phyloP scores from a whole-genome alignment of 2,797 vertebrate genomes.

The Coendou prehensilis region DNA sequence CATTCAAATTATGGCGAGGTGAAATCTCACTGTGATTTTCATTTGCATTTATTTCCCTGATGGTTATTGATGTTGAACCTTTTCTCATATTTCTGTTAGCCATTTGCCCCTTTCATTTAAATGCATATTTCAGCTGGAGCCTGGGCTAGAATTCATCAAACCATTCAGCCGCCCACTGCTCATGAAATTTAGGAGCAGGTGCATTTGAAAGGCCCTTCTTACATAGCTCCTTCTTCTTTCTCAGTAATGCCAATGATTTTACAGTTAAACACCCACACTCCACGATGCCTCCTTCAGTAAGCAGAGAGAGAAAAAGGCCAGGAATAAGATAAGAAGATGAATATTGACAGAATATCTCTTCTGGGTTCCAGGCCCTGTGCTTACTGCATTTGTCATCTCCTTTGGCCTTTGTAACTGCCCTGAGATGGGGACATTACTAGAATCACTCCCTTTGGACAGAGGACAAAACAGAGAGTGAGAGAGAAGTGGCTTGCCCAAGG shows the following conservation, averaged over 20 bases:
- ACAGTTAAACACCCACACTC: not conserved
- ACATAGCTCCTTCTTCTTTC: not conserved
- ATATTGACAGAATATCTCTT: not conserved
- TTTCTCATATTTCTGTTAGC: not conserved
- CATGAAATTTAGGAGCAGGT: not conserved
- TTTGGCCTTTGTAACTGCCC: not conserved
- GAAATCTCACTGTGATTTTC: not conserved
- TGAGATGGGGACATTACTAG: not conserved
- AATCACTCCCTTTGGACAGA: not conserved
- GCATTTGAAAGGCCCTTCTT: not conserved
- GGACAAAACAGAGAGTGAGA: not conserved
- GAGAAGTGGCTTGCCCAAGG: not conserved
- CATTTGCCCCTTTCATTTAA: not conserved
- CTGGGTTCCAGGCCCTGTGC: not conserved
- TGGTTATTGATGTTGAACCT: not conserved
- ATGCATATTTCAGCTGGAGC: not conserved
- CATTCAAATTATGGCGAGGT: not conserved
- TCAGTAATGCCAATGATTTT: not conserved
- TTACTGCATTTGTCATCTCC: not conserved
- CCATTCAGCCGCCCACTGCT: not conserved
- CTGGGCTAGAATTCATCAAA: not conserved
- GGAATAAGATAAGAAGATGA: not conserved
- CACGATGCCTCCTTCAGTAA: not conserved
- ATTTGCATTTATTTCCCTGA: not conserved
- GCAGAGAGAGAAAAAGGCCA: not conserved